These are phyloP conservation scores for Hypotaenidia okinawae DNA, from an alignment of 2,797 vertebrate species.

Conservation along the genomic window DNA sequence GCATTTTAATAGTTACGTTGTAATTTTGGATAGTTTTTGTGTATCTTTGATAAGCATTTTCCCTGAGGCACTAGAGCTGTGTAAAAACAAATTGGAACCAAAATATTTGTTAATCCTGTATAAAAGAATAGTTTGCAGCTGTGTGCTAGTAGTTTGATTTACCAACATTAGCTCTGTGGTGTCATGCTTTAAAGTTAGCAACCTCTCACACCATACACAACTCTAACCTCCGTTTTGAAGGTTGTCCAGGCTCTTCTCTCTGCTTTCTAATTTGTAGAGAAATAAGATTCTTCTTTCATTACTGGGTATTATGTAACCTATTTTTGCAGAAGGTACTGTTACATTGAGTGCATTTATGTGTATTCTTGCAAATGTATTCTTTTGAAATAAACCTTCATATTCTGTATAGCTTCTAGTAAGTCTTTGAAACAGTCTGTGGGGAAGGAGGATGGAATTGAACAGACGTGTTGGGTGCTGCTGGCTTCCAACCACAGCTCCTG, in stretches of 20 bases:
- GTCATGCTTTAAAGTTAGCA: conserved; percentile 70
- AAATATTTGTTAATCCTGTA: conserved; percentile 64
- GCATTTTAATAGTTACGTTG: conserved; percentile 83
- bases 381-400: conserved; percentile 85
- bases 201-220: conserved; percentile 64
- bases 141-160: conserved; percentile 73
- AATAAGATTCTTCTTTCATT: conserved; percentile 78
- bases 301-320: conserved; percentile 84
- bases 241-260: conserved; percentile 70
- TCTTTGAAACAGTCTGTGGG: conserved; percentile 60
- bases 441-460: neutral
- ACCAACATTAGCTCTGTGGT: conserved; percentile 70
- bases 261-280: conserved; percentile 80
- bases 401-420: conserved; percentile 78
- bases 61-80: conserved; percentile 70
- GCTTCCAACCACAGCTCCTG: neutral
- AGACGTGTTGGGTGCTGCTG: neutral
- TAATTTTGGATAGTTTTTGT: conserved; percentile 79
- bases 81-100: conserved; percentile 64
- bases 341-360: conserved; percentile 83
- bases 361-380: conserved; percentile 82
- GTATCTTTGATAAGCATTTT: conserved; percentile 70
- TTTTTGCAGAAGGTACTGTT: conserved; percentile 85
- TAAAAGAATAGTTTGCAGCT: conserved; percentile 68
- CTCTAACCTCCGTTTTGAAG: conserved; percentile 73